phyloP scores from a whole-genome alignment of 2,113 vertebrate species.

The Phodopus roborovskii region DNA sequence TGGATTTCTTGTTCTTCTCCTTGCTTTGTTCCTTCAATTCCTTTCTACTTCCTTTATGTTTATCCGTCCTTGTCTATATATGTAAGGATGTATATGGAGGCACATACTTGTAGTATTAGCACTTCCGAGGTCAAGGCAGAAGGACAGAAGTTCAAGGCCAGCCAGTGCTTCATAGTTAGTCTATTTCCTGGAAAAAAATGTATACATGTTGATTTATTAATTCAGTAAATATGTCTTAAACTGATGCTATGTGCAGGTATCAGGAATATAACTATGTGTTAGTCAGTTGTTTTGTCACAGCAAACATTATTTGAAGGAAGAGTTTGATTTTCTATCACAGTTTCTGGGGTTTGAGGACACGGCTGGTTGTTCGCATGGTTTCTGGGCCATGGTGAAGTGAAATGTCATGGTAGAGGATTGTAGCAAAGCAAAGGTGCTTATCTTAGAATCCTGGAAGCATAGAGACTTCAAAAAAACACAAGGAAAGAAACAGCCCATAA shows the following conservation, averaged over 20 bases:
- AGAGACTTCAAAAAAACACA: background rate
- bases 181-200: background rate
- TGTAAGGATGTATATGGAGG: background rate
- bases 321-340: background rate
- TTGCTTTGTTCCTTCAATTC: background rate
- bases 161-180: background rate
- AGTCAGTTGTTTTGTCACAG: background rate
- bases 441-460: background rate
- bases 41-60: background rate
- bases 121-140: background rate
- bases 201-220: background rate
- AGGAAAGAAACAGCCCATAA: background rate
- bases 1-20: background rate
- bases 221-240: background rate
- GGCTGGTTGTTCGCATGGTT: background rate
- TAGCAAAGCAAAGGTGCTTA: background rate
- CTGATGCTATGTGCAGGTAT: background rate
- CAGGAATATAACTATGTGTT: background rate
- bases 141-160: background rate
- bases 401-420: background rate
- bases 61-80: background rate
- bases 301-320: background rate
- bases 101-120: background rate
- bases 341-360: background rate
- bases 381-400: background rate